Evolutionary conservation across 2,113 vertebrate genomes (phyloP), one percentile per base, ranked within the genome.

Genomic region (Rhinopomastus cyanomelas): DNA sequence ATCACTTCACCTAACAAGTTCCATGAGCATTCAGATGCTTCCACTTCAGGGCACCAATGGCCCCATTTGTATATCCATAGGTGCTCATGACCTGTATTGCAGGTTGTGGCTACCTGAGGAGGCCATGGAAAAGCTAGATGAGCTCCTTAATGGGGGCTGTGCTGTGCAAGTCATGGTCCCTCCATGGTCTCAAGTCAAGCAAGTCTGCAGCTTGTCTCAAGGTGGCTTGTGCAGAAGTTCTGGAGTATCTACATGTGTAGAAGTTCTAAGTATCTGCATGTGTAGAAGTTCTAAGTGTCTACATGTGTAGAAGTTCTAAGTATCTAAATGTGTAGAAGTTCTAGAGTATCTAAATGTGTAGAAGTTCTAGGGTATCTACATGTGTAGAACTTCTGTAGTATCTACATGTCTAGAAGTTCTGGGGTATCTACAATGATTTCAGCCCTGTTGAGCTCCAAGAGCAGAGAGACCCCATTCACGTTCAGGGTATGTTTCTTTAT

Each of bases 1-100:
- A 85, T 57, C 88, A 85, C 61, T 85, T 91, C 37, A 69, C 34
- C 85, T 77, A 57, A 80, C 55, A 67, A 66, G 79, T 89, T 42
- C 36, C 29, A 16, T 51, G 49, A 81, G 61, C 57, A 81, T 88
- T 93, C 84, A 88, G 78, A 55, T 64, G 71, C 49, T 90, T 77
- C 71, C 57, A 44, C 36, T 90, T 86, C 81, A 75, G 87, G 78
- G 56, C 37, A 71, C 36, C 60, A 65, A 62, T 37, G 49, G 42
- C 61, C 86, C 46, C 27, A 78, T 87, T 66, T 91, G 73, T 76
- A 73, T 87, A 71, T 55, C 56, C 78, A 53, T 34, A 79, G 79
- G 42, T 89, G 71, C 13, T 52, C 7, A 9, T 12, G 32, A 65
- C 42, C 42, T 49, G 27, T 68, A 36, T 85, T 82, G 27, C 2